A percentile compares a stretch with the other conserved stretches of the same genome.
These are phyloP conservation scores for Jacana jacana DNA, from an alignment of 2,113 vertebrate genomes.

Conservation along the genomic window DNA sequence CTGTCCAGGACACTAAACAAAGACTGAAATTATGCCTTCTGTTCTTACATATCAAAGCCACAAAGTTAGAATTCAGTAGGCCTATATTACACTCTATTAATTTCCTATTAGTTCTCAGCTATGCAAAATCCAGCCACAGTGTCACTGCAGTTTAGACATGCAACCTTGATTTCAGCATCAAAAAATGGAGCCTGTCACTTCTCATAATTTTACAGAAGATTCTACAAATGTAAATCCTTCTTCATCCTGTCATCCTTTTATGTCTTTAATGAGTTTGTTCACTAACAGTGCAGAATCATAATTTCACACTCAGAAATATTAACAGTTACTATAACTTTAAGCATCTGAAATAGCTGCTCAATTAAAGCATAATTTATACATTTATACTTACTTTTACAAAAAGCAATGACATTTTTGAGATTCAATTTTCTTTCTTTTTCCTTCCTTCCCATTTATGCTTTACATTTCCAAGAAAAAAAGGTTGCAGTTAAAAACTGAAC, in stretches of 20 bases:
- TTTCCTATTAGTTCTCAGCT: constrained; percentile 75
- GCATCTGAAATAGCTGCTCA: constrained; percentile 67
- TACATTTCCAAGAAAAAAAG: background rate
- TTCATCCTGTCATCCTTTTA: constrained; percentile 77
- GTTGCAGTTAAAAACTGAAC: background rate
- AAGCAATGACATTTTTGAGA: background rate
- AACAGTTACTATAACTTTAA: constrained; percentile 68
- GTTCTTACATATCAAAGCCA: constrained; percentile 72
- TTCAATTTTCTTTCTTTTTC: background rate
- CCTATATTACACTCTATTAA: constrained; percentile 79
- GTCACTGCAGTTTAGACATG: constrained; percentile 72
- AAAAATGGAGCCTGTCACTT: constrained; percentile 77
- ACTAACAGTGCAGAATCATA: constrained; percentile 73
- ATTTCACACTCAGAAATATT: constrained; percentile 76
- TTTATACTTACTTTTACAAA: constrained; percentile 40
- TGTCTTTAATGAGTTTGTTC: constrained; percentile 79
- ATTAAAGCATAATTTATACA: constrained; percentile 54
- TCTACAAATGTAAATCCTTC: constrained; percentile 79
- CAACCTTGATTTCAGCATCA: constrained; percentile 71
- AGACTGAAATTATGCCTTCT: constrained; percentile 78
- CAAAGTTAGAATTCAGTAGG: constrained; percentile 64
- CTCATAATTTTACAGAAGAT: constrained; percentile 76
- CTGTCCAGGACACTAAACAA: constrained; percentile 78
- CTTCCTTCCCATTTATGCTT: background rate
- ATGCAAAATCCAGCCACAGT: constrained; percentile 60